Base-by-base conservation (phyloP, 2,888 invertebrate genomes). In the Exocentrus adspersus region DNA sequence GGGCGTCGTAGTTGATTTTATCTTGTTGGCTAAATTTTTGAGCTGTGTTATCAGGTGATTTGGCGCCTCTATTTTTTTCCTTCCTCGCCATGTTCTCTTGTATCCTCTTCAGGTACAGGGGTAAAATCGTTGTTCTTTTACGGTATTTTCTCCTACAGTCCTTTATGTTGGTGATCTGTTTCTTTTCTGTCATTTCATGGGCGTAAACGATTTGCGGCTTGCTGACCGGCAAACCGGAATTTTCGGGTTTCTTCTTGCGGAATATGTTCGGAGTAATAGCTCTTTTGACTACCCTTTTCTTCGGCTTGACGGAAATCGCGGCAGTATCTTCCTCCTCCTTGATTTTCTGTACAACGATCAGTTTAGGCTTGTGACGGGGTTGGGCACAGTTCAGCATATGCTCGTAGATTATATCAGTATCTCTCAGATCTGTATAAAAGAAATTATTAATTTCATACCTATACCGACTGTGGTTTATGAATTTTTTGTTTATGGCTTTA, bases 121-220 rank as follows among this genome's bases (percentile, higher is more conserved):
- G 73, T 65, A 73, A 62, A n/a, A 73, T 73, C 7, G 73, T 73
- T 1, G 71, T 71, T 30, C 48, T 60, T 14, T 61, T 60, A 12
- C 64, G 45, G 12, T 65, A 43, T 30, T 41, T 60, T 43, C 62
- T 70, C 12, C 60, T n/a, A 6, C 10, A 45, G 37, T 14, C 52
- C 16, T 54, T 54, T 6, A 45, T 41, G 28, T 52, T 64, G 32
- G 20, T 56, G 51, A 2, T 51, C 28, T 62, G 48, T 50, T 56
- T 60, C 30, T 51, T 56, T 10, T 46, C 21, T 12, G 16, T 28
- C 7, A 9, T 17, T 2, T 17, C 5, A 6, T 10, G 19, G 12
- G 14, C 16, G 7, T 16, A 24, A 7, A 2, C 7, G 45, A 17
- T 5, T 7, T 14, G 20, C 2, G 20, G 4, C 6, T 5, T 12